These are phyloP conservation scores for Bergia puertoricense DNA, from an alignment of 92 coral and sea anemone genomes.

Conservation along the genomic window DNA sequence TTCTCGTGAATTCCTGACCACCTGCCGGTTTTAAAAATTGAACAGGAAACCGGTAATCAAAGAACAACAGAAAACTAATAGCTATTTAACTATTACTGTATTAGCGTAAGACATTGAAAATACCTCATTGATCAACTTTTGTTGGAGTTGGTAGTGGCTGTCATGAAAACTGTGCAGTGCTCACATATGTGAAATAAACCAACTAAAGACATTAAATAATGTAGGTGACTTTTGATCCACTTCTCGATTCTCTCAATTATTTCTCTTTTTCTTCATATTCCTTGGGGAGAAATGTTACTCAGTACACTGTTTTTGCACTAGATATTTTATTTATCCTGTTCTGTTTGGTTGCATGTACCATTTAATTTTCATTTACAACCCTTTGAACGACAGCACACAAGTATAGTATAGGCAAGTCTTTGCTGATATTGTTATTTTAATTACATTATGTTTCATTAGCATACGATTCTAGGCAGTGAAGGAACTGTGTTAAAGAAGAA, in stretches of 20 bases:
- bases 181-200: background rate
- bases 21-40: slow-evolving; percentile 45
- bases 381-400: too few species aligned
- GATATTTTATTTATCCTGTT: background rate
- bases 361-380: background rate
- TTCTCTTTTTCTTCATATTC: too few species aligned
- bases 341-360: background rate
- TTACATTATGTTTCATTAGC: too few species aligned
- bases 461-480: too few species aligned
- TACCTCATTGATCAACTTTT: background rate
- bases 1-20: slow-evolving; percentile 87
- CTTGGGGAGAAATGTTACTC: background rate
- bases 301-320: background rate
- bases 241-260: background rate
- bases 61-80: background rate
- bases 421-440: too few species aligned
- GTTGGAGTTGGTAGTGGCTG: background rate
- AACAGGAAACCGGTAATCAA: background rate
- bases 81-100: background rate
- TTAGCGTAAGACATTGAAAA: too few species aligned
- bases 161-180: background rate
- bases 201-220: too few species aligned
- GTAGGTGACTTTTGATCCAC: background rate
- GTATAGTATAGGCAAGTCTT: too few species aligned
- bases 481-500: too few species aligned